Conservation (phyloP, 2,797 vertebrate species). For the Chaunax sp. region DNA sequence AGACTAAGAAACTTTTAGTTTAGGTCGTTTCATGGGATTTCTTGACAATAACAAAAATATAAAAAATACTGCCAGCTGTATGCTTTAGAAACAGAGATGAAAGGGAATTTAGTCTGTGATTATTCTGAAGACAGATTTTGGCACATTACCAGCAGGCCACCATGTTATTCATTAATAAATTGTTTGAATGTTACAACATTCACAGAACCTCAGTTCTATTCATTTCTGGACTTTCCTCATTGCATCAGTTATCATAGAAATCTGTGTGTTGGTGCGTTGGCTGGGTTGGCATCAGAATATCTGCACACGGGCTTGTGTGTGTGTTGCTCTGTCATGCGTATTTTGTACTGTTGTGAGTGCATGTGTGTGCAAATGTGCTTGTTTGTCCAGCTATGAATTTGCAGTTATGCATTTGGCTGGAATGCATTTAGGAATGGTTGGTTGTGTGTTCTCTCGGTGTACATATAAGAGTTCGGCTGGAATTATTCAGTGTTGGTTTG, state of each 20-base stretch:
- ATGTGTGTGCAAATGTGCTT: slow-evolving; percentile 10
- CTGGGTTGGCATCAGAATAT: no score
- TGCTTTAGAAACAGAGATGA: slow-evolving; percentile 19
- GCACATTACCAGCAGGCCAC: not conserved
- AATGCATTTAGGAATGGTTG: slow-evolving; percentile 22
- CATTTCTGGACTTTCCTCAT: no score
- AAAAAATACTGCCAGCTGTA: not conserved
- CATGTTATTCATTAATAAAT: slow-evolving; percentile 23
- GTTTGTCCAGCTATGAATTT: slow-evolving; percentile 28
- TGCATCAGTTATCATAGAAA: no score
- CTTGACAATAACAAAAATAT: not conserved
- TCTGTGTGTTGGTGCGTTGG: slow-evolving; percentile 11
- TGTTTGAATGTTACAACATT: slow-evolving; percentile 17
- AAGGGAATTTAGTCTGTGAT: slow-evolving; percentile 19
- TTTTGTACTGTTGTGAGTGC: slow-evolving; percentile 17
- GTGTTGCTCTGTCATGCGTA: slow-evolving; percentile 29
- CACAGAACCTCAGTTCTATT: not conserved
- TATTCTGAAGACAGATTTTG: slow-evolving; percentile 20
- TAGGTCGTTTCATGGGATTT: no score
- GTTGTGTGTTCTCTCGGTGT: slow-evolving; percentile 16
- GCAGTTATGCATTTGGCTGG: slow-evolving; percentile 18
- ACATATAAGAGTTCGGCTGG: slow-evolving; percentile 12
- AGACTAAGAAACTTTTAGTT: no score
- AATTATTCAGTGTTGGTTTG: slow-evolving; percentile 12
- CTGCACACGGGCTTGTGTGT: no score